Evolutionary conservation across 2,113 vertebrate species (phyloP).

Genomic region (Hippocampus barbouri): DNA sequence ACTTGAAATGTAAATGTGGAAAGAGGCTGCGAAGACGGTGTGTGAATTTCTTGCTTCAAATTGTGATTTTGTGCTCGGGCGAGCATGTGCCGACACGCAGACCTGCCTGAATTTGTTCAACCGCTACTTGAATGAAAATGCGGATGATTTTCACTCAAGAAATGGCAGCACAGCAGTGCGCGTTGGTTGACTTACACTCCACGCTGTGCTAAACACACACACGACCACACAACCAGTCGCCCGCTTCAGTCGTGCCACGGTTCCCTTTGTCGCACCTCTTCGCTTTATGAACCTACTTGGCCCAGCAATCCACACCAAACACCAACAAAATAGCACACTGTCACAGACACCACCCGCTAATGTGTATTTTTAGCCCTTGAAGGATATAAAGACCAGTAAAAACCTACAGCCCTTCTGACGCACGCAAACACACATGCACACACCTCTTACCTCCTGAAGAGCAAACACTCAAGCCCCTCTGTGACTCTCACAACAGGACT

Average conservation of each 20-base stretch:
- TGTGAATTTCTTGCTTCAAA: constrained; percentile 63
- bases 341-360: constrained; percentile 28
- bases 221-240: constrained; percentile 1
- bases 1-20: constrained; percentile 46
- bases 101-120: constrained; percentile 21
- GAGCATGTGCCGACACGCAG: constrained; percentile 55
- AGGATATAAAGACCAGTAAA: constrained; percentile 28
- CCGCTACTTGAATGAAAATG: constrained; percentile 24
- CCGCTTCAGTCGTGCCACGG: constrained; percentile 37
- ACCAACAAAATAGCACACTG: constrained; percentile 22
- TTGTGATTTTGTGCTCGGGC: constrained; percentile 67
- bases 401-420: constrained; percentile 13
- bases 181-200: constrained; percentile 32
- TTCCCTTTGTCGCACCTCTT: constrained; percentile 35
- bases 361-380: constrained; percentile 21
- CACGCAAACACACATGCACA: neutral
- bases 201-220: constrained; percentile 10
- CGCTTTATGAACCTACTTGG: constrained; percentile 48
- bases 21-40: constrained; percentile 46
- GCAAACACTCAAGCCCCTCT: constrained; percentile 52
- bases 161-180: constrained; percentile 35
- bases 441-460: constrained; percentile 49
- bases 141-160: constrained; percentile 38
- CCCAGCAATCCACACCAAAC: constrained; percentile 23
- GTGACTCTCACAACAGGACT: constrained; percentile 55